These are phyloP conservation scores for Gasterosteus nipponicus DNA, from an alignment of 2,113 vertebrate species.

Conservation along the genomic window DNA sequence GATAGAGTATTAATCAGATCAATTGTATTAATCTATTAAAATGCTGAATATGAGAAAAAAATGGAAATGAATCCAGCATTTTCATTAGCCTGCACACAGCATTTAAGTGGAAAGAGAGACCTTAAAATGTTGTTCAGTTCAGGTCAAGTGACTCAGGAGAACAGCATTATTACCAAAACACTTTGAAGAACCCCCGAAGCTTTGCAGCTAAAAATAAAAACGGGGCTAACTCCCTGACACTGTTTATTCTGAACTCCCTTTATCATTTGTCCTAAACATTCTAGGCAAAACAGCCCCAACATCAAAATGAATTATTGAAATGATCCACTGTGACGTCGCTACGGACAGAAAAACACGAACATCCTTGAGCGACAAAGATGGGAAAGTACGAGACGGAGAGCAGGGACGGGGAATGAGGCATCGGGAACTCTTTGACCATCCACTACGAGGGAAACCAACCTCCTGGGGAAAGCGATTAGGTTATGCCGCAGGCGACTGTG, in stretches of 20 bases:
- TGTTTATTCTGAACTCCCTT: conserved; percentile 51
- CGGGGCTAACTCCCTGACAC: conserved; percentile 70
- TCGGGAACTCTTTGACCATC: conserved; percentile 35
- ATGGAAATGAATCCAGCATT: neutral
- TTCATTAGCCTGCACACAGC: neutral
- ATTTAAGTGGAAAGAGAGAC: neutral
- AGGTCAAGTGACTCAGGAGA: conserved; percentile 53
- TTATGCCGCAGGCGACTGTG: conserved; percentile 35
- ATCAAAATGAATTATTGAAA: neutral
- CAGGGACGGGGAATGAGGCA: neutral
- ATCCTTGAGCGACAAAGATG: conserved; percentile 26
- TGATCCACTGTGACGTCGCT: conserved; percentile 31
- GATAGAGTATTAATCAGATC: conserved; percentile 16
- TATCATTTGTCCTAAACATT: neutral
- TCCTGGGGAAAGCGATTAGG: conserved; percentile 58
- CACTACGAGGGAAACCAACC: conserved; percentile 39
- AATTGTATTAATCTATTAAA: conserved; percentile 34
- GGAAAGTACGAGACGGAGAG: conserved; percentile 1
- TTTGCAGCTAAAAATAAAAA: conserved; percentile 78
- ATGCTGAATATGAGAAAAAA: conserved; percentile 28
- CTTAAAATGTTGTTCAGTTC: conserved; percentile 19
- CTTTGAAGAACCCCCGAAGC: conserved; percentile 68
- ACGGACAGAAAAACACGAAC: conserved; percentile 10
- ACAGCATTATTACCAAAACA: conserved; percentile 62
- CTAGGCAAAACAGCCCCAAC: conserved; percentile 2